Base-by-base conservation (phyloP, 1,140 invertebrate species). In the Octopus bimaculoides region DNA sequence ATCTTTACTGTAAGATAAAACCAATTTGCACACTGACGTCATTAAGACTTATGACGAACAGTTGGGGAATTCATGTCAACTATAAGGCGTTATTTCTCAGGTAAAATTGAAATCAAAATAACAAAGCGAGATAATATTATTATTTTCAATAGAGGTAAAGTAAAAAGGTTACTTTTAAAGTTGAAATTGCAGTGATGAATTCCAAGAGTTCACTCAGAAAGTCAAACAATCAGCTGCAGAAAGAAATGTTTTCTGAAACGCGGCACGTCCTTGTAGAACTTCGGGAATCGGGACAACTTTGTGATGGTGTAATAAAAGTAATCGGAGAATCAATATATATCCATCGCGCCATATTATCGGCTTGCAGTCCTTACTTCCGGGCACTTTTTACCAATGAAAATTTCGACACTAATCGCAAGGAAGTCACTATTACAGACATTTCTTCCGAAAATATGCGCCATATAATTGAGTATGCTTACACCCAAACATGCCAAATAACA, bases 401-500 rank as follows among this genome's bases (percentile, higher is more conserved):
- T 12, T 66, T 66, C 26, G 26, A 41, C 26, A 41, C 26, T 3
- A 41, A 41, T 41, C 26, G 26, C 26, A 41, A 41, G 26, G 26
- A 41, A 41, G 26, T 41, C 26, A 41, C 26, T 41, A 41, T 41
- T 41, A 41, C 26, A 41, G 26, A 41, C 26, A 41, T 41, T 41
- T 41, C 26, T 41, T 41, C 93, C 1, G 92, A 93, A 61, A 94
- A 95, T 83, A 93, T 97, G 91, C 92, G 93, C 74, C 89, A 92
- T 9, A 90, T 97, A 5, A 92, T 97, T 53, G 92, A 96, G 79
- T 97, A 95, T 87, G 94, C 95, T 0, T 97, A 97, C 88, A 90
- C 95, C 9, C 92, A 95, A 52, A 93, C 93, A 76, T 93, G 93
- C 83, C 92, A 93, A 79, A 92, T 97, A 2, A 94, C 91, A 54